Evolutionary conservation across 2,113 vertebrate species (phyloP), one percentile per base, ranked within the genome.

Genomic region (Fregata magnificens): DNA sequence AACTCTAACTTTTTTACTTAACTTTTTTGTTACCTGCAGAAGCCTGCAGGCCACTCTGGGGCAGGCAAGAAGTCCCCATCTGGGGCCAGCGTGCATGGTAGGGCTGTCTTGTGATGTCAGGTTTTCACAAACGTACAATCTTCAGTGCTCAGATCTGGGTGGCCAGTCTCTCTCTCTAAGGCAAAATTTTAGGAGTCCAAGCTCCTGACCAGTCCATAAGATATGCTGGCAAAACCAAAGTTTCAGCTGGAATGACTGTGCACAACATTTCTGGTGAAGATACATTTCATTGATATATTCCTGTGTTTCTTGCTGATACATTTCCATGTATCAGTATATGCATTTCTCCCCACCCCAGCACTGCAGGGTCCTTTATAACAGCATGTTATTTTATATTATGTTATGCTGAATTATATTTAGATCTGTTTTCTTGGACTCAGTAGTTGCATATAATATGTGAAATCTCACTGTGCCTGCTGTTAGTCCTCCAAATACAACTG

Each of bases 401-500:
- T 71, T 91, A 34, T 42, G 12, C 32, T 92, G 50, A 93, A 58
- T 93, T 84, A 53, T 67, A 36, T 63, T 90, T 88, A 74, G 7
- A 88, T 93, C 53, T 92, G 67, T 94, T 97, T 94, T 92, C 58
- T 69, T 92, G 29, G 53, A 67, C 72, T 92, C 71, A 79, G 50
- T 71, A 83, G 58, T 65, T 88, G 53, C 78, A 87, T 96, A 29
- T 72, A 53, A 91, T 76, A 67, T 32, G 55, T 79, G 36, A 97
- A 96, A 91, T 69, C 31, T 84, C 59, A 83, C 52, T 76, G 7
- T 91, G 72, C 61, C 78, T 87, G 87, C 45, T 92, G 59, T 96
- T 96, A 96, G 86, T 95, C 90, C 92, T 95, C 81, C 65, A 90
- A 62, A 52, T 80, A 77, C 89, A 95, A 95, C 71, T 95, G 79